Percentiles rank a stretch among this genome's conserved stretches.
phyloP scores from a whole-genome alignment of 2,113 vertebrate genomes.

The Pan paniscus region DNA sequence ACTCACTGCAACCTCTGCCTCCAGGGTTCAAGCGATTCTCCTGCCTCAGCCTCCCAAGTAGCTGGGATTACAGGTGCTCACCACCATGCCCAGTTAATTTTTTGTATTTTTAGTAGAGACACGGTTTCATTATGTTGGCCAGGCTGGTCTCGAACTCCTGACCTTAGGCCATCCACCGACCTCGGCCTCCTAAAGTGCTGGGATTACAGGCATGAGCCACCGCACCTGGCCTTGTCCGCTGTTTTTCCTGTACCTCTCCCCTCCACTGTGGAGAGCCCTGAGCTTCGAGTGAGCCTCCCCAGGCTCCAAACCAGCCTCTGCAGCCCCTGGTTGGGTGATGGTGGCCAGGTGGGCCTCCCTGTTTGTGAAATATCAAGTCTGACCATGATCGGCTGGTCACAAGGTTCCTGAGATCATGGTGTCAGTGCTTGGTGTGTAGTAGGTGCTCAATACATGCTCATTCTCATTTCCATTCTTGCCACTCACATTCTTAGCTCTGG shows the following conservation, averaged over 20 bases:
- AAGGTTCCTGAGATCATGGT: background rate
- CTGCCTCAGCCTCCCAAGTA: no score
- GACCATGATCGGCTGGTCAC: accelerated
- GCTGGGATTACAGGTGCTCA: no score
- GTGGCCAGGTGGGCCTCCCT: background rate
- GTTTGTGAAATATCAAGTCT: background rate
- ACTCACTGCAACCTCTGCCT: no score
- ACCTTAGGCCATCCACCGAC: accelerated
- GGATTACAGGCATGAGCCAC: no score
- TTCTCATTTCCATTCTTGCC: background rate
- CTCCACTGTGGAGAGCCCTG: accelerated
- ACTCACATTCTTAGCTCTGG: background rate
- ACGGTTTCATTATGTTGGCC: no score
- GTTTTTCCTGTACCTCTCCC: no score
- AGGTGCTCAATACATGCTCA: accelerated
- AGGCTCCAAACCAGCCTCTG: background rate
- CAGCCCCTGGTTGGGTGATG: background rate
- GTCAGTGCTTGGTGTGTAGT: accelerated
- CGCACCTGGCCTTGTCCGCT: no score
- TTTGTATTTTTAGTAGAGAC: no score
- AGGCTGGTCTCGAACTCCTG: no score
- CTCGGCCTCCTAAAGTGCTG: no score
- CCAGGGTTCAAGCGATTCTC: no score
- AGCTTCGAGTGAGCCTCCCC: background rate
- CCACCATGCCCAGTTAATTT: no score